phyloP scores from a whole-genome alignment of 2,888 invertebrate species.

The Andrena hattorfiana region DNA sequence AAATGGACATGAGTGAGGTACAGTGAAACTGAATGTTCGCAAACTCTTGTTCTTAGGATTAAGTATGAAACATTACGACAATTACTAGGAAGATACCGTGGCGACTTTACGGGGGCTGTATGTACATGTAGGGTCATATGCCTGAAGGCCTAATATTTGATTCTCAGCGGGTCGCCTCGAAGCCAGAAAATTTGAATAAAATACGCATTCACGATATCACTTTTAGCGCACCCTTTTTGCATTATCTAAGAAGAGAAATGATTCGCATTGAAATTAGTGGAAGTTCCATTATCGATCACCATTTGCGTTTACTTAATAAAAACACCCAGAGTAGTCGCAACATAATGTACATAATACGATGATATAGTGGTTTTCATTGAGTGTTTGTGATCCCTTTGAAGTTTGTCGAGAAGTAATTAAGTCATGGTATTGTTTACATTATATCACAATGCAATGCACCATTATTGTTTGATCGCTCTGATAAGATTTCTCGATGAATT shows the following conservation, averaged over 20 bases:
- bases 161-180: slow-evolving; percentile 65
- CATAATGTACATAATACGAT: slow-evolving; percentile 22
- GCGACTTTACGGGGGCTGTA: slow-evolving; percentile 69
- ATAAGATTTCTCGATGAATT: neutral
- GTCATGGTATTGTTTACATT: slow-evolving; percentile 24
- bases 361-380: neutral
- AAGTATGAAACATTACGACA: slow-evolving; percentile 63
- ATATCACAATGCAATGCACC: slow-evolving; percentile 16
- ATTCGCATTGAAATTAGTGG: neutral
- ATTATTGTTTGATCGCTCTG: slow-evolving; percentile 5
- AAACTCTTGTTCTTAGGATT: slow-evolving; percentile 56
- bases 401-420: neutral
- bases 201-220: slow-evolving; percentile 11
- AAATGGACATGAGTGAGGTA: slow-evolving; percentile 93
- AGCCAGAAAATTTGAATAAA: slow-evolving; percentile 24
- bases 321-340: slow-evolving; percentile 1
- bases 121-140: slow-evolving; percentile 60
- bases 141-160: slow-evolving; percentile 51
- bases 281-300: slow-evolving; percentile 4
- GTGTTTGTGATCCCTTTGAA: neutral
- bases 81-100: slow-evolving; percentile 69
- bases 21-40: slow-evolving; percentile 71
- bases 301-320: neutral
- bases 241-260: neutral
- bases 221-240: slow-evolving; percentile 7